phyloP scores from a whole-genome alignment of 2,113 vertebrate genomes.

The Circaetus gallicus region DNA sequence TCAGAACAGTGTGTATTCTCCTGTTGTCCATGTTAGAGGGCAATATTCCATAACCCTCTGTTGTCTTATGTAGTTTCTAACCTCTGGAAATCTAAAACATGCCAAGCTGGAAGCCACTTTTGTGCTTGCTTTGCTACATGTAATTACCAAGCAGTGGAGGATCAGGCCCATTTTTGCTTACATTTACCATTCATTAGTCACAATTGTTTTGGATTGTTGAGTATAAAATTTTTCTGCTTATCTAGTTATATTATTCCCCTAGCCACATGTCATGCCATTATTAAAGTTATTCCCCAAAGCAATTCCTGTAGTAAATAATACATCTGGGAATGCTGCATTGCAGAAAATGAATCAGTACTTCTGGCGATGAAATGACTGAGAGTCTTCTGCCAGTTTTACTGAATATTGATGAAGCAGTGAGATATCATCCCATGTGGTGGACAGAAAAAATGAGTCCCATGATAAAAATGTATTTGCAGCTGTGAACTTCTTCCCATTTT shows the following conservation, averaged over 20 bases:
- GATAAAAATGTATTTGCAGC: background rate
- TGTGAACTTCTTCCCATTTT: background rate
- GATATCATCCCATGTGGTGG: background rate
- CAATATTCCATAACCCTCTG: background rate
- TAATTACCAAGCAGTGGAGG: background rate
- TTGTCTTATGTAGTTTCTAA: background rate
- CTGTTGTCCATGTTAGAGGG: background rate
- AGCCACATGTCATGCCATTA: background rate
- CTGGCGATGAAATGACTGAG: background rate
- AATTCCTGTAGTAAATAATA: background rate
- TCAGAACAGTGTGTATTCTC: background rate
- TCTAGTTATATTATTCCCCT: background rate
- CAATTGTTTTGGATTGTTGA: background rate
- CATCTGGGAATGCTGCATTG: background rate
- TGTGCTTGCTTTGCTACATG: background rate
- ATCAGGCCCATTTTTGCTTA: background rate
- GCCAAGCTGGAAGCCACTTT: background rate
- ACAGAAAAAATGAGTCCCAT: background rate
- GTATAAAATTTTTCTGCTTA: background rate
- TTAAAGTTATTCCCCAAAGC: conserved; percentile 2
- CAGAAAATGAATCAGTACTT: background rate
- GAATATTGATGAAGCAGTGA: background rate
- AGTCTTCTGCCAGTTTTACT: background rate
- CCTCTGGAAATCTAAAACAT: background rate
- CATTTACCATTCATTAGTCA: background rate